Evolutionary conservation across 2,888 invertebrate species (phyloP), one percentile per base, ranked within the genome.

Genomic region (Apodemia hepburni): DNA sequence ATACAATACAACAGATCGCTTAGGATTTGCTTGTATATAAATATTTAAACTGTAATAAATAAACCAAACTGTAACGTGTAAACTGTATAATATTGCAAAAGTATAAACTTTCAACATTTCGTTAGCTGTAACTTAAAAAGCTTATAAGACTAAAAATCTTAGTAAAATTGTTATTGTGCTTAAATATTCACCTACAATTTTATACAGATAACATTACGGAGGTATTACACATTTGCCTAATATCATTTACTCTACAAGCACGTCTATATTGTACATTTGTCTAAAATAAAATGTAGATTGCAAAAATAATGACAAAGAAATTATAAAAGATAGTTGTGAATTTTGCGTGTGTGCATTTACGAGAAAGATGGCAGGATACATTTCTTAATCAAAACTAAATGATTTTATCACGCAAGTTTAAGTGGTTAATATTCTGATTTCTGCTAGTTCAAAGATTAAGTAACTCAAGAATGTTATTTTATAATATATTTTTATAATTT

Each of bases 171-270:
- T 51, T 51, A 51, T 51, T 51, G 22, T 51, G 51, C 51, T 51
- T 51, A 51, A 22, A 18, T 51, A 51, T 51, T 51, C 17, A 51
- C 22, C 27, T 54, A 54, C 27, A 54, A 27, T 15, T 27, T 54
- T 27, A 54, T 54, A 54, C 54, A 54, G 22, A 27, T 54, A 27
- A 54, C 18, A 27, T 27, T 54, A 54, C 54, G 27, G 27, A 54
- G 54, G 12, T 54, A 54, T 54, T 54, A 54, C 54, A 51, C 51
- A 51, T 51, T 51, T 18, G 51, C 51, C 51, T 51, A 51, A 17
- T 22, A 51, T 51, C 11, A 51, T 51, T 51, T 51, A 51, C 12
- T 12, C 51, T 51, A 51, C 51, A 51, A 51, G 51, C 51, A 51
- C 18, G 12, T 51, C 51, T 22, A 51, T 51, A 18, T 7, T 22